Evolutionary conservation across 2,888 invertebrate genomes (phyloP), one percentile per base, ranked within the genome.

Genomic region (Nomada lathburiana): DNA sequence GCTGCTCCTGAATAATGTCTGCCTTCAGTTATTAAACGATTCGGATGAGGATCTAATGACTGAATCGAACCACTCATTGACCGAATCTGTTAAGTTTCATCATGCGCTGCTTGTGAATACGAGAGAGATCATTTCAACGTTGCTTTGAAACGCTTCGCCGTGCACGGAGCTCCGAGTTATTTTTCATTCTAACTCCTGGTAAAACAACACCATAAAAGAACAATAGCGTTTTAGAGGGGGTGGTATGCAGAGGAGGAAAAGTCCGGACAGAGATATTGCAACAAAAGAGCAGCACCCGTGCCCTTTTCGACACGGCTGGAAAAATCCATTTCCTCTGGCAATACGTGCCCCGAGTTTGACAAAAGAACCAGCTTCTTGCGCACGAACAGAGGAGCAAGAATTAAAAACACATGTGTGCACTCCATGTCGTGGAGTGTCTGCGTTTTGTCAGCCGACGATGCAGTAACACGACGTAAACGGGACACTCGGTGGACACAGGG

Each of bases 1-100:
- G 79, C 60, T 80, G 88, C 86, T 86, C 84, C 78, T 83, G 81
- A 81, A 80, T 64, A 64, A 65, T 87, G 85, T 90, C 91, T 89
- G 90, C 83, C 75, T 81, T 88, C 87, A 88, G 88, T 91, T 90
- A 89, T 85, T 91, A 86, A 84, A 69, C 59, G 80, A 69, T 47
- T 60, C 23, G n/a, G 74, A 74, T 44, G 75, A 80, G 63, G 7
- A 47, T 62, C 65, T 72, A 44, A 76, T 76, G 67, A 76, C 64
- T 63, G 77, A 59, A 71, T 29, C 52, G 16, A 20, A 18, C 50
- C 74, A 68, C 65, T 50, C 68, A 70, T 44, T 18, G 4, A n/a
- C 2, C 10, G 9, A 67, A 29, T 74, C 65, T 53, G 42, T 29
- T 26, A 44, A 69, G 57, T n/a, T 64, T 65, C 59, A 67, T 52